Conservation (phyloP, 2,797 vertebrate genomes). For the Natrix natrix region DNA sequence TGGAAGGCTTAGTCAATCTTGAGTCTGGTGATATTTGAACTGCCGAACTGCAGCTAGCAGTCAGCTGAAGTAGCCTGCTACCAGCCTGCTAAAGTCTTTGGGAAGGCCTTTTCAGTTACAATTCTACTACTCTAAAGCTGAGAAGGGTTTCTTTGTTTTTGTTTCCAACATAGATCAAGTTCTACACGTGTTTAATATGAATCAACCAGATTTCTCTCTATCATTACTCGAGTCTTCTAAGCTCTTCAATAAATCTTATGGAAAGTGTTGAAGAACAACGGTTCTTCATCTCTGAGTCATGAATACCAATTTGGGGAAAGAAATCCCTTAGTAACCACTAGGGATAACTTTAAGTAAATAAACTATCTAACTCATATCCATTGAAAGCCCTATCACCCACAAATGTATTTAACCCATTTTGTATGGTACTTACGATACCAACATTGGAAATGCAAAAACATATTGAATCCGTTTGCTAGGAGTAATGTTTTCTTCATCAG, state of each 20-base stretch:
- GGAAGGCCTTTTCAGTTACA: not conserved
- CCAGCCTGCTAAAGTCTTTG: not conserved
- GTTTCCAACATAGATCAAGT: not conserved
- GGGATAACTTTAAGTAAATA: not conserved
- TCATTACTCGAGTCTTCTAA: not conserved
- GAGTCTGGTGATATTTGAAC: too few relatives aligned
- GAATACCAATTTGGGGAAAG: not conserved
- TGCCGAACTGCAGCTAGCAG: too few relatives aligned
- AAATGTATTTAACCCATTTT: not conserved
- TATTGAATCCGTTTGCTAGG: not conserved
- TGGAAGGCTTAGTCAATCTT: too few relatives aligned
- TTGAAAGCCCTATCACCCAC: not conserved
- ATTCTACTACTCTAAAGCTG: not conserved
- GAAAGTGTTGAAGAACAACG: not conserved
- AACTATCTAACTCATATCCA: not conserved
- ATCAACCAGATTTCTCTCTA: not conserved
- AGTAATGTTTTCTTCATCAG: not conserved
- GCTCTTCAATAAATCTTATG: not conserved
- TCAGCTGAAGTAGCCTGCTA: too few relatives aligned
- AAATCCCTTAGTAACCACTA: not conserved
- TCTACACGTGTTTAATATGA: not conserved
- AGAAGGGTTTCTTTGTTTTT: not conserved
- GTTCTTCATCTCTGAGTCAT: not conserved
- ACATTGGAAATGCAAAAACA: not conserved
- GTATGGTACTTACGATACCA: not conserved